Conservation (phyloP, 2,113 vertebrate genomes). For the Marcusenius ussheri region DNA sequence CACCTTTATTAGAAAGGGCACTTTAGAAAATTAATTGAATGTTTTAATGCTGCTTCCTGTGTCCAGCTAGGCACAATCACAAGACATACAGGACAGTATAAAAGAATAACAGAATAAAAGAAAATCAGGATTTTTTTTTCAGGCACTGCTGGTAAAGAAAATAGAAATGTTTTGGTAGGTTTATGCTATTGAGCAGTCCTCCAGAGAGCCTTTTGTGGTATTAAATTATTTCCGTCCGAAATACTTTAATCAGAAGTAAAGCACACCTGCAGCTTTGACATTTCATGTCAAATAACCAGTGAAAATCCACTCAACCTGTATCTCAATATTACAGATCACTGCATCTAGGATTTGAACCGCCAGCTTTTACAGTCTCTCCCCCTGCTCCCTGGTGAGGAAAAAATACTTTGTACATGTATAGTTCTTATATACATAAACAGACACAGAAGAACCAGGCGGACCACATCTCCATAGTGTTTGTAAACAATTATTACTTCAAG, state of each 20-base stretch:
- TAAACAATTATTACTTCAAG: conserved; percentile 43
- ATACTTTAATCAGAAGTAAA: not conserved
- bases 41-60: not conserved
- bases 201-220: not conserved
- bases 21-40: not conserved
- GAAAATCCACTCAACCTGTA: not conserved
- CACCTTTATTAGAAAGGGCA: not conserved
- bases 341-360: not conserved
- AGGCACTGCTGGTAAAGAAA: not conserved
- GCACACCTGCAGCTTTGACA: not conserved
- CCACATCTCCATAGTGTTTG: conserved; percentile 7
- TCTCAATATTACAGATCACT: not conserved
- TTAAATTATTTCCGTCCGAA: not conserved
- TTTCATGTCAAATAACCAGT: not conserved
- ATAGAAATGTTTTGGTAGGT: not conserved
- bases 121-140: not conserved
- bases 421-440: not conserved
- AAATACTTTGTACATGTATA: not conserved
- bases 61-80: not conserved
- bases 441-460: not conserved
- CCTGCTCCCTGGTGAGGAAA: not conserved
- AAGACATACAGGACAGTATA: not conserved
- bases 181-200: not conserved
- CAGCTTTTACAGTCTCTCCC: not conserved
- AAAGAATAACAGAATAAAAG: not conserved